Evolutionary conservation across 1,140 invertebrate species (phyloP).

Genomic region (Scaptomyza montana): DNA sequence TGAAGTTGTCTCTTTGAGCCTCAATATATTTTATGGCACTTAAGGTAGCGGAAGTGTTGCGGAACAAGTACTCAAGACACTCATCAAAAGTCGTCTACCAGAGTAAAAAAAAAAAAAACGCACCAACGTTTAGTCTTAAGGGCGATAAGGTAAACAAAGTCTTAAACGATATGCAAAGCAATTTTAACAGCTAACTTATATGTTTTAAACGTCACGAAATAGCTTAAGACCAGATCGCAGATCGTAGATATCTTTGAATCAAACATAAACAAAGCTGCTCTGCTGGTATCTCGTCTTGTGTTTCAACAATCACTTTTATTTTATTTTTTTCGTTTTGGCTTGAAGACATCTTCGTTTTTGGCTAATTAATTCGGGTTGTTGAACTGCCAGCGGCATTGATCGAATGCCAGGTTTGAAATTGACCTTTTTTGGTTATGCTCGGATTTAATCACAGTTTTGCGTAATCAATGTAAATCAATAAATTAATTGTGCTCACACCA

Average conservation of each 20-base stretch:
- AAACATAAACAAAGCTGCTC: slow-evolving; percentile 30
- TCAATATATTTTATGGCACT: slow-evolving; percentile 17
- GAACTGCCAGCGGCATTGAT: slow-evolving; percentile 65
- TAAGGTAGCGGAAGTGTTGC: slow-evolving; percentile 63
- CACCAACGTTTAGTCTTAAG: slow-evolving; percentile 15
- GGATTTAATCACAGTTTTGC: slow-evolving; percentile 46
- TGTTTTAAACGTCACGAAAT: slow-evolving; percentile 46
- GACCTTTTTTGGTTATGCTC: no score
- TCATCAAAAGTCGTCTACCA: slow-evolving; percentile 7
- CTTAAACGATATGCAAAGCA: slow-evolving; percentile 31
- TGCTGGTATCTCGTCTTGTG: slow-evolving; percentile 30
- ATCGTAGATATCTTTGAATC: slow-evolving; percentile 3
- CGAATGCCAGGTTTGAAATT: slow-evolving; percentile 53
- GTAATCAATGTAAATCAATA: slow-evolving; percentile 59
- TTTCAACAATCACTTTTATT: slow-evolving; percentile 76
- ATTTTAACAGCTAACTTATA: slow-evolving; percentile 64
- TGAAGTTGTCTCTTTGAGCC: slow-evolving; percentile 56
- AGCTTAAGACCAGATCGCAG: neutral
- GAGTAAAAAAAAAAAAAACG: neutral
- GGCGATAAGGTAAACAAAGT: slow-evolving; percentile 5
- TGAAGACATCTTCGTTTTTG: slow-evolving; percentile 42
- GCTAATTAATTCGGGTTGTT: slow-evolving; percentile 70
- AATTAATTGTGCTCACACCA: slow-evolving; percentile 56
- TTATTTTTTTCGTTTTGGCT: neutral
- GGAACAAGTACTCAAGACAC: slow-evolving; percentile 11